Base-by-base conservation (phyloP, 2,888 invertebrate genomes). In the Troides helena region DNA sequence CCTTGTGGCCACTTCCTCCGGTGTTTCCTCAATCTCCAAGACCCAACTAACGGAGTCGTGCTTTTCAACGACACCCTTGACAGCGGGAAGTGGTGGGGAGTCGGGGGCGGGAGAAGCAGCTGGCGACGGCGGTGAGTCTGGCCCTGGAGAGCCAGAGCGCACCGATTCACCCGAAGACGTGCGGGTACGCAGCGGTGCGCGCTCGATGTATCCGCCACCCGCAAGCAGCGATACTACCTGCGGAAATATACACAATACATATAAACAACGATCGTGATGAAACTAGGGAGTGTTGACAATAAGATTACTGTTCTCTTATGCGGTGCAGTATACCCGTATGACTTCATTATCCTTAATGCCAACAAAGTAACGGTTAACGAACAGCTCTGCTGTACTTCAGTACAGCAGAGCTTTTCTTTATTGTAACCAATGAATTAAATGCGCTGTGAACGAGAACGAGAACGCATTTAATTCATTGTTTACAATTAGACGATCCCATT, bases 41-140 rank as follows among this genome's bases (percentile, higher is more conserved):
- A 97, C 96, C 95, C 96, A 97, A 79, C 97, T 96, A 57, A 97
- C 96, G 0, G 97, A 97, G 84, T 97, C 97, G 69, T 95, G 95
- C 83, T 97, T 97, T 84, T 97, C 96, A 1, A 97, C 96, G 73
- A 97, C 95, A 18, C 95, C 96, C 80, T 97, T 97, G 39, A 97
- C 95, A 75, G 96, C 95, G 17, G 96, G 96, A 23, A 96, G 95
- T 14, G 94, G 93, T 0, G 96, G 95, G 23, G 94, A 93, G 69
- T 94, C 94, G n/a, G 87, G 79, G 39, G 77, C 75, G 73, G 85
- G 86, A 2, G 88, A 88, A 5, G 86, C 80, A 53, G 89, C 85
- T 2, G 90, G 87, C 4, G 87, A 73, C 56, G 90, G 87, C 1
- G 90, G 88, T 17, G 91, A 85, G 79, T 92, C 90, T 17, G 91